These are phyloP conservation scores for Melikaiella ostensackeni DNA, from an alignment of 2,888 invertebrate species.

Conservation along the genomic window DNA sequence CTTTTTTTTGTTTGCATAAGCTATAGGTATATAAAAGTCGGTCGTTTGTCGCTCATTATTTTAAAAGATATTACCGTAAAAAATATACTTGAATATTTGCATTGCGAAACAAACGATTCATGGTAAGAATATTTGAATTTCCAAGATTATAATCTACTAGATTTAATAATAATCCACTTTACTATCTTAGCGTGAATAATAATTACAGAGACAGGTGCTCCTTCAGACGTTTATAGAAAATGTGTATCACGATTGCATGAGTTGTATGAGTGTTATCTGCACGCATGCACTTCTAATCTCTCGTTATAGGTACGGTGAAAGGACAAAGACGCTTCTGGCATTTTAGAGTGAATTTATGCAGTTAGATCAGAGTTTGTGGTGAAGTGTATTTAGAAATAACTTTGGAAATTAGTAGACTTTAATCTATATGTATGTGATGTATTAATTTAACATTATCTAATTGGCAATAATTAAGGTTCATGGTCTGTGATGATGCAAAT, in stretches of 20 bases:
- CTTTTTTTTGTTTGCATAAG: no score
- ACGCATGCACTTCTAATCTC: slow-evolving; percentile 14
- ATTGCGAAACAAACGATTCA: background rate
- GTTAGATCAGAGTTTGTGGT: background rate
- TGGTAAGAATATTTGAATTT: background rate
- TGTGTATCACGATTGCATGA: background rate
- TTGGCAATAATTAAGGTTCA: background rate
- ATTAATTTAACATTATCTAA: background rate
- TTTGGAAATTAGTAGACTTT: background rate
- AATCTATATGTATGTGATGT: background rate
- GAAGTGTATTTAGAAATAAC: background rate
- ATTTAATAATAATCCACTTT: background rate
- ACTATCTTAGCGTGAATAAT: background rate
- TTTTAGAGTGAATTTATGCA: slow-evolving; percentile 5
- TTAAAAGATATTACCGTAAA: background rate
- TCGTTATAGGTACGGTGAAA: slow-evolving; percentile 8
- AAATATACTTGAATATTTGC: background rate
- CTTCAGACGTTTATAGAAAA: slow-evolving; percentile 1
- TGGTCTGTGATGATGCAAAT: background rate
- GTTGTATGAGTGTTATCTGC: slow-evolving; percentile 9
- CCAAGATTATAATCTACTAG: background rate
- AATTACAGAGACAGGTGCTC: background rate
- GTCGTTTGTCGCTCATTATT: background rate
- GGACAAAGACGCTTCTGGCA: slow-evolving; percentile 32
- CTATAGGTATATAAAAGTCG: background rate